Evolutionary conservation across 2,113 vertebrate species (phyloP), one percentile per base, ranked within the genome.

Genomic region (Sturnira hondurensis): DNA sequence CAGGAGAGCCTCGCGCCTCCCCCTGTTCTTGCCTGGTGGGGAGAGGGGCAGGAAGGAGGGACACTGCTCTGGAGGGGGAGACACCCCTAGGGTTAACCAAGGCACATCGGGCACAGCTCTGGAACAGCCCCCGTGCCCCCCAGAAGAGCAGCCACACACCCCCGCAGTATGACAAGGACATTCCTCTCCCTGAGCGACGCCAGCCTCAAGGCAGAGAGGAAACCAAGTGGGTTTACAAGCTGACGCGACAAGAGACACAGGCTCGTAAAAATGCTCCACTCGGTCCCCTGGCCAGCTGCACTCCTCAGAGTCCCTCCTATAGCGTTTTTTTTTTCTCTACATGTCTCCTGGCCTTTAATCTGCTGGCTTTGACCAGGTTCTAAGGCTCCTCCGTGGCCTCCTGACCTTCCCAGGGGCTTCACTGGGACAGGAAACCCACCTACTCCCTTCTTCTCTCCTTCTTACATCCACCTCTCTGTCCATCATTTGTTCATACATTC

Each of bases 201-300:
- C 54, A 58, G 63, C 70, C 68, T 84, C 50, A 38, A 85, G 94
- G 91, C 74, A 67, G 82, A 91, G 86, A 92, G 87, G 89, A 96
- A 93, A 81, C 47, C 68, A 54, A 50, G 67, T 0, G 4, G 41
- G 63, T 74, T 96, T 89, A 87, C 0, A 24, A 96, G 90, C 92
- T 54, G 92, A 84, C 28, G 24, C 4, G 36, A 95, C 89, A 38
- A 76, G 94, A 63, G 96, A 96, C 96, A 77, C 16, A 24, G 47
- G 22, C 86, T 89, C 68, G 2, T 93, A 92, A 94, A 67, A 28
- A 50, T 1, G 0, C 26, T 84, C 54, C 20, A 45, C 56, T 9
- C 10, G 26, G 83, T 43, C 47, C 47, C 70, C 52, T 12, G 52
- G 85, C 70, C 58, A 47, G 68, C 77, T 8, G 28, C 6, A 1